Evolutionary conservation across 2,113 vertebrate species (phyloP).

Genomic region (Solenodon paradoxus): DNA sequence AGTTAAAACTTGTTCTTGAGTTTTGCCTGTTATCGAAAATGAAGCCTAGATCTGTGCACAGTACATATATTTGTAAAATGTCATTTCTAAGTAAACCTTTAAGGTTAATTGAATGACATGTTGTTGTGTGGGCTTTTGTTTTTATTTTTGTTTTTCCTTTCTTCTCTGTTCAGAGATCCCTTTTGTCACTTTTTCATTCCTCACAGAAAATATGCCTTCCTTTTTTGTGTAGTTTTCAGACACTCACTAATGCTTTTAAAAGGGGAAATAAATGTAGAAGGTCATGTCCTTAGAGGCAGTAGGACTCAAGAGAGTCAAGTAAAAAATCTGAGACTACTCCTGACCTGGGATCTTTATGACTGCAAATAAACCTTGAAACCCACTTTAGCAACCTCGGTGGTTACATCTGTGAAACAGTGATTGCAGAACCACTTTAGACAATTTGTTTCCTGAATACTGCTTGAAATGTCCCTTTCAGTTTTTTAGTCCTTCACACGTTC

Average conservation of each 20-base stretch:
- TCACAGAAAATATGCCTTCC: neutral
- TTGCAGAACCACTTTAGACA: neutral
- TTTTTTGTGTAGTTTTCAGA: neutral
- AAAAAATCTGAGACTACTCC: neutral
- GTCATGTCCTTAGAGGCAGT: neutral
- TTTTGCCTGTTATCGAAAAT: constrained; percentile 36
- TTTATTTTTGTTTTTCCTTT: neutral
- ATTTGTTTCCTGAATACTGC: neutral
- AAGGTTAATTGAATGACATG: constrained; percentile 59
- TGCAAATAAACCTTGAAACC: neutral
- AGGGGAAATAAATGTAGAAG: neutral
- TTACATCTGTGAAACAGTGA: neutral
- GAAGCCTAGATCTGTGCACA: constrained; percentile 48
- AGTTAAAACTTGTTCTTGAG: constrained; percentile 11
- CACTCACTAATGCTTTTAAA: neutral
- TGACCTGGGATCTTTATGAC: neutral
- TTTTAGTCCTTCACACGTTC: neutral
- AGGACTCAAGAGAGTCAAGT: neutral
- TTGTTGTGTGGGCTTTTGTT: neutral
- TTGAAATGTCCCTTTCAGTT: neutral
- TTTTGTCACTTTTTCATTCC: neutral
- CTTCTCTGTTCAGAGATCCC: neutral
- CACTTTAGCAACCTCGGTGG: neutral
- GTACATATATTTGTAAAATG: constrained; percentile 51
- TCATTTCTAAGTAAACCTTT: constrained; percentile 62